phyloP scores from a whole-genome alignment of 2,888 invertebrate genomes.

The Cinara cedri region DNA sequence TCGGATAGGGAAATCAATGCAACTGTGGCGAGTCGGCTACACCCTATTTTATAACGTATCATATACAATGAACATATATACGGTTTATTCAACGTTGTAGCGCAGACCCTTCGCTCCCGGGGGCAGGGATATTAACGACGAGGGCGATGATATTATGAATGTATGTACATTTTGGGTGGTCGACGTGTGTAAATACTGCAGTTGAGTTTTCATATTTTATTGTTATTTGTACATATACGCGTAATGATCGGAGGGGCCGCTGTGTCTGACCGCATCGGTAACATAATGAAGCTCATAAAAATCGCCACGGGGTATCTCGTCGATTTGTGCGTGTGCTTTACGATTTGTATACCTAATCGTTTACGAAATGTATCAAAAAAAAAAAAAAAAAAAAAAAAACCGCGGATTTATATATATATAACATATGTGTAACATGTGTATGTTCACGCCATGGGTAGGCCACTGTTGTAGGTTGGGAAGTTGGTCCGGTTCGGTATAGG shows the following conservation, averaged over 20 bases:
- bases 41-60: not conserved
- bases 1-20: too few species aligned
- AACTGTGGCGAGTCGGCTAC: too few species aligned
- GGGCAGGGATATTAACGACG: not conserved
- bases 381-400: not conserved
- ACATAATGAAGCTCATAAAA: constrained; percentile 23
- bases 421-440: too few species aligned
- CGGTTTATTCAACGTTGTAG: not conserved
- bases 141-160: not conserved
- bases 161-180: too few species aligned
- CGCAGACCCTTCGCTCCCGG: not conserved
- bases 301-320: constrained; percentile 32
- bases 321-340: constrained; percentile 13
- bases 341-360: not conserved
- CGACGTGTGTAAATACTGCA: too few species aligned
- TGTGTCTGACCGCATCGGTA: constrained; percentile 26
- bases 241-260: constrained; percentile 17
- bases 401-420: too few species aligned
- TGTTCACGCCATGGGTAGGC: too few species aligned
- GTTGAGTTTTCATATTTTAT: not conserved
- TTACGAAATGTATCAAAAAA: not conserved
- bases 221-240: not conserved
- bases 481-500: too few species aligned
- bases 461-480: not conserved
- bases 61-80: too few species aligned